A percentile compares a stretch with the other conserved stretches of the same genome.
Conservation (phyloP, 2,888 invertebrate genomes). For the Odiellus spinosus region DNA sequence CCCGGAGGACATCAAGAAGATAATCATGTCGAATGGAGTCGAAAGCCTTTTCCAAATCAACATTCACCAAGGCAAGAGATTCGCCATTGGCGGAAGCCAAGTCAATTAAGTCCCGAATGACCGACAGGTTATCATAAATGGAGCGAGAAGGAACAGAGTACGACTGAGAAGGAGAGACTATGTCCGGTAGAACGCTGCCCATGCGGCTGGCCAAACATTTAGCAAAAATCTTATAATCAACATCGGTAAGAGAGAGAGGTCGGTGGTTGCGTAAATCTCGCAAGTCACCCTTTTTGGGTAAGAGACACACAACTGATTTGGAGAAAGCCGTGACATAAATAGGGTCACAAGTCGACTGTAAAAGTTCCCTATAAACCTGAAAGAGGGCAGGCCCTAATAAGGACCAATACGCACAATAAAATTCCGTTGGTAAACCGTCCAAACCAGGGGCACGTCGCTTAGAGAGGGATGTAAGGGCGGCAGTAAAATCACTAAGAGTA, state of each 20-base stretch:
- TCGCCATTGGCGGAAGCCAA: slow-evolving; percentile 3
- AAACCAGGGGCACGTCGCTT: too few species aligned
- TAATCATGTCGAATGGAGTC: slow-evolving; percentile 25
- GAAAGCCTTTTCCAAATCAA: slow-evolving; percentile 30
- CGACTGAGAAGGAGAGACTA: slow-evolving; percentile 24
- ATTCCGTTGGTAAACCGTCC: too few species aligned
- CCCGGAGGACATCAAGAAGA: slow-evolving; percentile 2
- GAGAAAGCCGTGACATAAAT: too few species aligned
- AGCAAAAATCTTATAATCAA: slow-evolving; percentile 18
- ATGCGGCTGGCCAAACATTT: slow-evolving; percentile 19
- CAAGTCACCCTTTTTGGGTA: too few species aligned
- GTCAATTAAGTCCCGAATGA: slow-evolving; percentile 9
- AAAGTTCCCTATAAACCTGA: too few species aligned
- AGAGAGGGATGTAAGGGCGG: too few species aligned
- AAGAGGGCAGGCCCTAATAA: too few species aligned
- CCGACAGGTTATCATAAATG: slow-evolving; percentile 13
- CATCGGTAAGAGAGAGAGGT: slow-evolving; percentile 18
- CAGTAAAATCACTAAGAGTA: too few species aligned
- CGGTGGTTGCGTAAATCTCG: slow-evolving; percentile 18
- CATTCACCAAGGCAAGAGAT: slow-evolving; percentile 24
- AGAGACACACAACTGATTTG: too few species aligned
- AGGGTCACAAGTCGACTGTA: too few species aligned
- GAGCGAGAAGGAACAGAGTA: slow-evolving; percentile 26
- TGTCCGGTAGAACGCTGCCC: neutral
- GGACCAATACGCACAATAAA: too few species aligned